phyloP scores from a whole-genome alignment of 2,113 vertebrate genomes.

The Triplophysa dalaica region DNA sequence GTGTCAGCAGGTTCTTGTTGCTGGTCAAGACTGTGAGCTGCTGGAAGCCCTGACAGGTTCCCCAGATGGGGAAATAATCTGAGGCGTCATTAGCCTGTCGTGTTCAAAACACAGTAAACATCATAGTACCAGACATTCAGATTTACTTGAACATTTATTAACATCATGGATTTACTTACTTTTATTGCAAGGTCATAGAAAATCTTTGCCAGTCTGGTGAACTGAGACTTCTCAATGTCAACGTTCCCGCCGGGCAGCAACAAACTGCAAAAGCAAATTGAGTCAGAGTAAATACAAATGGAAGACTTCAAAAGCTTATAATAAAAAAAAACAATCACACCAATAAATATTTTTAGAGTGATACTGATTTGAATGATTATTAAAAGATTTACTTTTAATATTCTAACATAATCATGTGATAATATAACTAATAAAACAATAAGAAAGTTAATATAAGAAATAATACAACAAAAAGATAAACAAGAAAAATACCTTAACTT shows the following conservation, averaged over 20 bases:
- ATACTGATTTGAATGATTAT: no score
- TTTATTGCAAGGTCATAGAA: constrained; percentile 73
- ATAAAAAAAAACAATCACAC: no score
- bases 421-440: no score
- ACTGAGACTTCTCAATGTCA: constrained; percentile 69
- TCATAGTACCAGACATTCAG: neutral
- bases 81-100: constrained; percentile 81
- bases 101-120: neutral
- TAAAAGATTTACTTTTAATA: no score
- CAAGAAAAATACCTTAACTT: no score
- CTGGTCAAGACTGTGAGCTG: constrained; percentile 83
- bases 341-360: no score
- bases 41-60: constrained; percentile 91
- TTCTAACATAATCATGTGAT: no score
- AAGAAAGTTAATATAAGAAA: no score
- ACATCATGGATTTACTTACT: constrained; percentile 52
- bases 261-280: constrained; percentile 58
- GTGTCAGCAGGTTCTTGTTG: constrained; percentile 76
- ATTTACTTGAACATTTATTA: neutral
- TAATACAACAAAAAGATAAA: no score
- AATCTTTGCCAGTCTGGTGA: constrained; percentile 66
- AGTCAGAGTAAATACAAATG: neutral
- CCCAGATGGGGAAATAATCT: constrained; percentile 95
- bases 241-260: constrained; percentile 75
- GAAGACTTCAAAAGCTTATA: neutral